Evolutionary conservation across 1,140 invertebrate genomes (phyloP).

Genomic region (Pseudomyrmex cubaensis): DNA sequence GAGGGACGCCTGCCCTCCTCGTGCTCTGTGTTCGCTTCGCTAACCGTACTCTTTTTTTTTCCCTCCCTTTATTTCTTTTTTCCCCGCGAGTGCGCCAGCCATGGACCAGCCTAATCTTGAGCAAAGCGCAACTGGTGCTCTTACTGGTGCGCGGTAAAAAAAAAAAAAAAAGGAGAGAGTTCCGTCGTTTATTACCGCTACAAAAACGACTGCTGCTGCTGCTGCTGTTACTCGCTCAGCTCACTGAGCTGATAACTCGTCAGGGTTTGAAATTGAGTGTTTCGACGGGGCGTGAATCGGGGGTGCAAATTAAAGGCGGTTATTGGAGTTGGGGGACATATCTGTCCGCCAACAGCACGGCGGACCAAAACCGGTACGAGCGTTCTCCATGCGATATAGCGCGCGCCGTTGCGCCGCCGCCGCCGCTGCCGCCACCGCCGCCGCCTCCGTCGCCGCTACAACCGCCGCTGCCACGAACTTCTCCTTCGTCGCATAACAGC

Average conservation of each 20-base stretch:
- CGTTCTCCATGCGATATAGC: conserved; percentile 71
- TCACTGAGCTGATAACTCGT: neutral
- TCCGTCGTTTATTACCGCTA: no score
- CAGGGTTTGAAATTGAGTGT: conserved; percentile 17
- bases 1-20: conserved; percentile 78
- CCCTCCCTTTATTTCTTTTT: no score
- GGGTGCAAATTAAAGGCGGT: conserved; percentile 71
- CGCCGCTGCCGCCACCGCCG: neutral
- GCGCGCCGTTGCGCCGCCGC: conserved; percentile 43
- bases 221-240: no score
- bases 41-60: conserved; percentile 4
- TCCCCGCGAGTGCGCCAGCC: no score
- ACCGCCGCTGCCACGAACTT: conserved; percentile 6
- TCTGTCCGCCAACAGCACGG: conserved; percentile 64
- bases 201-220: no score
- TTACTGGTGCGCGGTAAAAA: no score
- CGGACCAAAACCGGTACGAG: conserved; percentile 75
- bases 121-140: no score
- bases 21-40: conserved; percentile 43
- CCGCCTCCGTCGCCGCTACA: neutral
- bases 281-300: conserved; percentile 53
- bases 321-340: conserved; percentile 77
- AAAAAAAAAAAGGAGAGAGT: no score
- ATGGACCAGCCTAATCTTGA: no score
- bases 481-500: conserved; percentile 57